phyloP scores from a whole-genome alignment of 2,888 invertebrate species.

The Drosophila subquinaria region DNA sequence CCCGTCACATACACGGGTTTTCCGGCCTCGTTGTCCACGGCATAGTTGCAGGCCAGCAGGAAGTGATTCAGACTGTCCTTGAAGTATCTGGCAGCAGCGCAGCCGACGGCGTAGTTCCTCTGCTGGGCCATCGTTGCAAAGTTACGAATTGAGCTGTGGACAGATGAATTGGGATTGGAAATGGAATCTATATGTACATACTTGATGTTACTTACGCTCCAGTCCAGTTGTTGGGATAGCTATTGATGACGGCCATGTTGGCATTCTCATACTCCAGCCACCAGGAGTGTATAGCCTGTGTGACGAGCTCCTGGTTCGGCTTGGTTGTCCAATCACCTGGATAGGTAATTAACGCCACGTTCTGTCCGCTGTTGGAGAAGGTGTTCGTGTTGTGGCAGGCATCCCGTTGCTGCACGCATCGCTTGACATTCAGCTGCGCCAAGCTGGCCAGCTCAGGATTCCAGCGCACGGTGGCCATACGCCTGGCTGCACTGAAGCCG shows the following conservation, averaged over 20 bases:
- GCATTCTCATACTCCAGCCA: conserved; percentile 54
- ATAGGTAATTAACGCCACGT: conserved; percentile 46
- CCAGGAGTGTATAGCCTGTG: conserved; percentile 43
- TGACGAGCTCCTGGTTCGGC: conserved; percentile 24
- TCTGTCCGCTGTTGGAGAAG: conserved; percentile 55
- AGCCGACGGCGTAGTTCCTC: conserved; percentile 49
- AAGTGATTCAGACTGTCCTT: conserved; percentile 27
- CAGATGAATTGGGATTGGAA: background rate
- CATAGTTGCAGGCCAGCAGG: conserved; percentile 63
- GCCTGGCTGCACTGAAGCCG: conserved; percentile 45
- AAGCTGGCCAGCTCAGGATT: conserved; percentile 45
- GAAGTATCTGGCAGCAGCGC: conserved; percentile 42
- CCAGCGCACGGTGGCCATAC: conserved; percentile 63
- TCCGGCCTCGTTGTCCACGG: conserved; percentile 44
- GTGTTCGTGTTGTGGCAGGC: conserved; percentile 50
- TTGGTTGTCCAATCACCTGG: conserved; percentile 7
- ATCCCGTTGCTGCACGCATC: conserved; percentile 44
- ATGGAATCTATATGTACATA: background rate
- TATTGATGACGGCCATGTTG: conserved; percentile 42
- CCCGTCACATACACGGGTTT: conserved; percentile 42
- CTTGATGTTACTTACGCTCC: conserved; percentile 40
- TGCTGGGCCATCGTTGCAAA: conserved; percentile 61
- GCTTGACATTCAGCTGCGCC: conserved; percentile 56
- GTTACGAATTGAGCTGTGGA: conserved; percentile 42
- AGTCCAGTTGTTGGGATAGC: conserved; percentile 33